Base-by-base conservation (phyloP, 2,888 invertebrate genomes). In the Stenodera caucasica region DNA sequence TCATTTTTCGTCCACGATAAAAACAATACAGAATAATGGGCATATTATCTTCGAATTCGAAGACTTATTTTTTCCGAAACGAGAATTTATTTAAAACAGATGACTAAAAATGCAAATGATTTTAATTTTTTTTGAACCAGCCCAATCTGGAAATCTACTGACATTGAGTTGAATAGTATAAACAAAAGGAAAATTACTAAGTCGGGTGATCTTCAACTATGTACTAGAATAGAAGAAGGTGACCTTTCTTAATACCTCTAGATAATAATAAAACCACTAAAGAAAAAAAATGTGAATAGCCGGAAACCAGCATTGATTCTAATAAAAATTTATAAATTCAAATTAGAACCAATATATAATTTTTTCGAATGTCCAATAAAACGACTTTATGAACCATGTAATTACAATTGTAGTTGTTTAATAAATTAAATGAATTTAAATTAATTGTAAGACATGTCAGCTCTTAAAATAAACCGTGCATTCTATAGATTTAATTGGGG, bases 1-100 rank as follows among this genome's bases (percentile, higher is more conserved):
- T 8, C 18, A 9, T 45, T 4, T 23, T 45, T 45, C 58, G 61
- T 66, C 59, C 57, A 58, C 62, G 62, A 53, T 66, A 66, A 63
- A 61, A 64, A 55, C 61, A 58, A 58, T 61, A 61, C 53, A 58
- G 58, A 33, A 57, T 64, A 64, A 61, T 58, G 61, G 54, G 53
- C 49, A 58, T 63, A 64, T 66, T 60, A 66, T 64, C 61, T 55
- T 29, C 37, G 51, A 63, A 60, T 40, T 55, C 53, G 49, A 61
- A 60, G n/a, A n/a, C n/a, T n/a, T n/a, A n/a, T n/a, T n/a, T n/a
- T n/a, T n/a, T n/a, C n/a, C n/a, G n/a, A n/a, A n/a, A n/a, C n/a
- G n/a, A n/a, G n/a, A n/a, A n/a, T n/a, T n/a, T n/a, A n/a, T n/a
- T n/a, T n/a, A n/a, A n/a, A n/a, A n/a, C n/a, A n/a, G n/a, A n/a